Conservation (phyloP, 1,140 invertebrate species). For the Listronotus oregonensis region DNA sequence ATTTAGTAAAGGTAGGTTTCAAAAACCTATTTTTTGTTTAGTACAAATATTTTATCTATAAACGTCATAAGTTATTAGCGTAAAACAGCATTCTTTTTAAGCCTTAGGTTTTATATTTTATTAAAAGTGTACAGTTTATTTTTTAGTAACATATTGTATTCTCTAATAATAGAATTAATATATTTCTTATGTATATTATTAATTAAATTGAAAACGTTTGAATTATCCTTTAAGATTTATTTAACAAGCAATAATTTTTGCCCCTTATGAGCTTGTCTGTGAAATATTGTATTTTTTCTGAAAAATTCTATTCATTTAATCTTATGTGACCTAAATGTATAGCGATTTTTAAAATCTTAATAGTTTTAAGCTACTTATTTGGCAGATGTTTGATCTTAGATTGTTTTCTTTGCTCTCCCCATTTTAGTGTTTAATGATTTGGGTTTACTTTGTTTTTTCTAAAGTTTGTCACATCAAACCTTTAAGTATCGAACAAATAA, state of each 20-base stretch:
- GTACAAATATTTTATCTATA: conserved; percentile 32
- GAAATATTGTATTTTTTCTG: not conserved
- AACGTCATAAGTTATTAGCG: conserved; percentile 25
- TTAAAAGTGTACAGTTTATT: conserved; percentile 30
- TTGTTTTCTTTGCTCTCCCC: no score
- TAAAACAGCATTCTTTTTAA: conserved; percentile 33
- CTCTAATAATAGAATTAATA: conserved; percentile 34
- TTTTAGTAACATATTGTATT: conserved; percentile 30
- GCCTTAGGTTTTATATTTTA: conserved; percentile 28
- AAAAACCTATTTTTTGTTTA: conserved; percentile 25
- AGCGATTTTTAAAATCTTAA: no score
- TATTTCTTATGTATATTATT: conserved; percentile 29
- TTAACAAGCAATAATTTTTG: conserved; percentile 33
- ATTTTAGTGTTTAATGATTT: no score
- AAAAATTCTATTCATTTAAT: not conserved
- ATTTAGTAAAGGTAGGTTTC: conserved; percentile 11
- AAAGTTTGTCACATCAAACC: no score
- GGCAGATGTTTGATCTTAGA: no score
- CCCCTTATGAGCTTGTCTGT: conserved; percentile 11
- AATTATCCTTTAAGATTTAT: conserved; percentile 14
- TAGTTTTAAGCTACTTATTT: no score
- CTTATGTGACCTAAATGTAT: no score
- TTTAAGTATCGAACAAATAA: no score
- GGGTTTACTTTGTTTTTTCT: no score
- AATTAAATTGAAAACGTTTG: conserved; percentile 13